A percentile compares a stretch with the other conserved stretches of the same genome.
These are phyloP conservation scores for Orthosia incerta DNA, from an alignment of 2,888 invertebrate genomes.

Conservation along the genomic window DNA sequence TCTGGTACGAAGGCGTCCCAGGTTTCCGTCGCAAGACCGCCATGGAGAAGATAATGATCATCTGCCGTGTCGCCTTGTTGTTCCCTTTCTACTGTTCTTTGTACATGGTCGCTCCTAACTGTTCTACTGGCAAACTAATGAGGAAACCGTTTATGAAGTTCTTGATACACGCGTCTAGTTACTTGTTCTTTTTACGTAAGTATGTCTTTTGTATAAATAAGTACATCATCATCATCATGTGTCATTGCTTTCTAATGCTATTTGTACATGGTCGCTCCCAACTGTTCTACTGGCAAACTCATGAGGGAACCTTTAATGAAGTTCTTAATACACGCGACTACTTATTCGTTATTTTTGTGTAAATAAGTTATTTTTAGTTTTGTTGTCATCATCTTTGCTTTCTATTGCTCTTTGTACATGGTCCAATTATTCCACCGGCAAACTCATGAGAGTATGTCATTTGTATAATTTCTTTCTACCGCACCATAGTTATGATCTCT, in stretches of 20 bases:
- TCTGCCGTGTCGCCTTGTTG: slow-evolving; percentile 94
- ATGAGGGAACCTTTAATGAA: slow-evolving; percentile 99
- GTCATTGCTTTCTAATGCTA: not conserved
- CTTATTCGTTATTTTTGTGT: slow-evolving; percentile 96
- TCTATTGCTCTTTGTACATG: not conserved
- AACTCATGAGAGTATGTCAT: slow-evolving; percentile 92
- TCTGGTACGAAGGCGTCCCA: slow-evolving; percentile 99
- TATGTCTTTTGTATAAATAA: not conserved
- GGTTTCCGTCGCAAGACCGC: slow-evolving; percentile 96
- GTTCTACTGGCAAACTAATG: slow-evolving; percentile 95
- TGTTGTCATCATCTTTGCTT: not conserved
- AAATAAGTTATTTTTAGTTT: not conserved
- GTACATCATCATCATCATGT: not conserved
- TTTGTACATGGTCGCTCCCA: slow-evolving; percentile 64
- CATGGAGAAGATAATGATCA: slow-evolving; percentile 93
- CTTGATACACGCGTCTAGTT: slow-evolving; percentile 98
- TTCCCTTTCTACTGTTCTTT: slow-evolving; percentile 97
- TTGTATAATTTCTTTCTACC: not conserved
- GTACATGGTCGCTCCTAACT: slow-evolving; percentile 96
- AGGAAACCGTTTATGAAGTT: slow-evolving; percentile 99
- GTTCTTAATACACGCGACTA: slow-evolving; percentile 98
- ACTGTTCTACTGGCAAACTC: slow-evolving; percentile 94
- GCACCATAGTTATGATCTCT: too few relatives aligned
- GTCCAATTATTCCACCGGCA: slow-evolving; percentile 93
- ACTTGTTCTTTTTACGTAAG: slow-evolving; percentile 93